phyloP scores from a whole-genome alignment of 2,797 vertebrate species.

The Tiaroga cobitis region DNA sequence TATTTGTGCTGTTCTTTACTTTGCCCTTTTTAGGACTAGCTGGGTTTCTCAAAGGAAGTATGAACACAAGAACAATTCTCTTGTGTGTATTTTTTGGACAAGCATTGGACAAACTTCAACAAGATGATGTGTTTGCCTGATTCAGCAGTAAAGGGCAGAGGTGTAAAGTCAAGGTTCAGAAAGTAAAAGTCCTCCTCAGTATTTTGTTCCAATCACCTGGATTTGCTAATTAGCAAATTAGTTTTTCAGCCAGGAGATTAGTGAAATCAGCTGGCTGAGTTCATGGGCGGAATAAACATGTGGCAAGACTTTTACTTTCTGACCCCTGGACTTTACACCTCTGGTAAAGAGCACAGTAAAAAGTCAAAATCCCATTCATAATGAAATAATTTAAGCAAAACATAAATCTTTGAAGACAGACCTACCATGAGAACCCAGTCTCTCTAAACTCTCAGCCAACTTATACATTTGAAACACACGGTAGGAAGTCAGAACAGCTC shows the following conservation, averaged over 20 bases:
- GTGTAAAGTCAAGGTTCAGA: too few species aligned
- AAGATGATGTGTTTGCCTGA: slow-evolving; percentile 2
- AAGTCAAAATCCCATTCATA: slow-evolving; percentile 10
- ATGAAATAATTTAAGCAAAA: neutral
- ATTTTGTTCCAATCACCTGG: too few species aligned
- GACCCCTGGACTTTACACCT: too few species aligned
- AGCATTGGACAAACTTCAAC: neutral
- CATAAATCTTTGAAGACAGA: neutral
- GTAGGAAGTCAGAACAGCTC: neutral
- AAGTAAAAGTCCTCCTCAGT: too few species aligned
- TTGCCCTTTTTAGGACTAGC: neutral
- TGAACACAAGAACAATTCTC: neutral
- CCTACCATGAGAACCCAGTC: neutral
- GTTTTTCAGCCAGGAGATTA: too few species aligned
- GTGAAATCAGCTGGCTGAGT: too few species aligned
- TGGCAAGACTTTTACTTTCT: too few species aligned
- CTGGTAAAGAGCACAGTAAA: neutral
- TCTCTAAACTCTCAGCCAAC: neutral
- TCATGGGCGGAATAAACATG: too few species aligned
- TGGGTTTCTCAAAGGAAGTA: slow-evolving; percentile 2
- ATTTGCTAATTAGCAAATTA: too few species aligned
- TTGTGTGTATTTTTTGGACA: slow-evolving; percentile 4
- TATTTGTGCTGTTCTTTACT: slow-evolving; percentile 45
- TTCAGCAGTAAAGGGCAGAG: neutral
- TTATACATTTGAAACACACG: neutral